Base-by-base conservation (phyloP, 2,797 vertebrate species). In the Hafferia zeledoni region DNA sequence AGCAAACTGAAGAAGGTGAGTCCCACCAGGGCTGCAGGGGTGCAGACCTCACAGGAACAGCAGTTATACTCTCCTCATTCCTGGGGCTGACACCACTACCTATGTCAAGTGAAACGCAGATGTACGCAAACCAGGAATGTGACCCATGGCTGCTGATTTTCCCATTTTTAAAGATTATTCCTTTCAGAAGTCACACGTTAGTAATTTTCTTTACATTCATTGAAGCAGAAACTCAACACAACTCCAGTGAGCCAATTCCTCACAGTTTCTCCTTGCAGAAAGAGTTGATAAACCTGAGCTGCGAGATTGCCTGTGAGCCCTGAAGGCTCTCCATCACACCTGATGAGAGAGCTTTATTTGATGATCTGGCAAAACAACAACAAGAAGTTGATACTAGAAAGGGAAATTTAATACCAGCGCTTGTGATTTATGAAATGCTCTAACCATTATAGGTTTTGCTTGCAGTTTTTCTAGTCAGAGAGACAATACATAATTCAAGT, bases 281-380 rank as follows among this genome's bases (percentile, higher is more conserved):
- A 59, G 83, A 83, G 92, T 56, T 70, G 88, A 94, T 90, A 90
- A 90, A 95, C 93, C 68, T 92, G 95, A 97, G 95, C 91, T 63
- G 56, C 28, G 5, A 96, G 90, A 89, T 76, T 89, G 82, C 91
- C 82, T 49, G 65, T 0, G 2, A 95, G 81, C 90, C 90, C 81
- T 0, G 8, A 55, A 87, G 94, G 96, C 90, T 86, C 95, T 92
- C 89, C 82, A 93, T 95, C 90, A 85, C 75, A 90, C 52, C 82
- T 37, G 68, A 92, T 88, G n/a, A n/a, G n/a, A n/a, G n/a, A 93
- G 37, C 77, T 87, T 82, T 74, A 93, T 92, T 11, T 89, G 89
- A 93, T 4, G 33, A 94, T 83, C 11, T 94, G 87, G 92, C 82
- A 95, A 94, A 96, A 94, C 63, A 96, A 85, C 55, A 96, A 57